Evolutionary conservation across 2,888 invertebrate species (phyloP), one percentile per base, ranked within the genome.

Genomic region (Holacanthella duospinosa): DNA sequence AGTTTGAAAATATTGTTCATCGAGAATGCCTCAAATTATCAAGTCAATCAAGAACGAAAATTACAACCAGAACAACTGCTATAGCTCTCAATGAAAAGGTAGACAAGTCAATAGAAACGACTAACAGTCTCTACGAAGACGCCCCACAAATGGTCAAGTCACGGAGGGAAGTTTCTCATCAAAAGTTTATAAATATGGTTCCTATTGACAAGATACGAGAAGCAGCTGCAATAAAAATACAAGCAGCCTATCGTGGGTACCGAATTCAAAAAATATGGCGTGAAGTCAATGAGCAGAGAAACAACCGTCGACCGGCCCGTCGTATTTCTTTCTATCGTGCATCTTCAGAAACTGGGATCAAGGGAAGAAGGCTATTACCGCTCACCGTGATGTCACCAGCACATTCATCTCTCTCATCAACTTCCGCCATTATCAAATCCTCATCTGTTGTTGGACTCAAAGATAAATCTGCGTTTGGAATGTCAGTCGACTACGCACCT

Each of bases 141-240:
- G 4, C 19, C 9, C 6, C 6, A 9, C 36, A 36, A 21, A 21
- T 16, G 19, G 48, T 21, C 4, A 4, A 9, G 21, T 48, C 48
- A 21, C 4, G 4, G 48, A 48, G n/a, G n/a, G 6, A 6, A 6
- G 9, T 36, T 16, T 36, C 36, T 6, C 36, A 36, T 36, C 36
- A 36, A 36, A 6, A 16, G 9, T 9, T 6, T 48, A 21, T 21
- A 21, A 48, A 21, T 9, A 21, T 4, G n/a, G 19, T n/a, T 48
- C 16, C n/a, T 48, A 4, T 16, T 4, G 48, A 48, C 21, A 48
- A 59, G 57, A 36, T 9, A 9, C 36, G 36, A 9, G 55, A 19
- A n/a, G 66, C 66, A 27, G n/a, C n/a, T n/a, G 66, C 54, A 12
- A 27, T 56, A 4, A 66, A 62, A 64, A 66, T 68, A 24, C 68